phyloP scores from a whole-genome alignment of 1,140 invertebrate genomes.

The Cyclargus thomasi region DNA sequence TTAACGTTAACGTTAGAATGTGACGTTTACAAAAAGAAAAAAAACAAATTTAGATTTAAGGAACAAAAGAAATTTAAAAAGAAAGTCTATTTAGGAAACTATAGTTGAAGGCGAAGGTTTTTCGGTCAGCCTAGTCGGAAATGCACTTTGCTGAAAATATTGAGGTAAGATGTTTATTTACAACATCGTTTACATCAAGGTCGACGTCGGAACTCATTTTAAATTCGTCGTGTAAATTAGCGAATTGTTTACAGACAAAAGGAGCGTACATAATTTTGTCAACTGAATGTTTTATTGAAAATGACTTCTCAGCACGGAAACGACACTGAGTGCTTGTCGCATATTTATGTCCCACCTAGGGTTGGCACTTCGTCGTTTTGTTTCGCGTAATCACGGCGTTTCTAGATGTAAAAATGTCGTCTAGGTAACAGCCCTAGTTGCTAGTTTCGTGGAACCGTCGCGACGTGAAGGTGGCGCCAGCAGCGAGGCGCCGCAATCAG shows the following conservation, averaged over 20 bases:
- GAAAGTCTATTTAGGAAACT: not conserved
- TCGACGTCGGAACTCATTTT: not conserved
- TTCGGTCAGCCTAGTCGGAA: constrained; percentile 18
- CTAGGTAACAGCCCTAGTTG: constrained; percentile 29
- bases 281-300: constrained; percentile 13
- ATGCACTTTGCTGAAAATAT: constrained; percentile 17
- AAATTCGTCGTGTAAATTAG: not conserved
- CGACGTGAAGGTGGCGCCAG: constrained; percentile 48
- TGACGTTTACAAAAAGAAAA: not conserved
- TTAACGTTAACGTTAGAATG: not conserved
- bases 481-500: constrained; percentile 43
- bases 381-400: not conserved
- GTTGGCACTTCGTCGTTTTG: not conserved
- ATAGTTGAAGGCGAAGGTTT: constrained; percentile 19
- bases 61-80: not conserved
- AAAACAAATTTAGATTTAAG: too few species aligned
- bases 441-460: constrained; percentile 57
- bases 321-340: constrained; percentile 28
- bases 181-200: constrained; percentile 9
- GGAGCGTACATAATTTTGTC: constrained; percentile 5
- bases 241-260: constrained; percentile 11
- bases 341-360: constrained; percentile 32
- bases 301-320: constrained; percentile 20
- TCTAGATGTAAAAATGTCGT: not conserved
- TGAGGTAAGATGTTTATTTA: not conserved